Base-by-base conservation (phyloP, 64 coral and sea anemone genomes). In the Catalaphyllia jardinei region DNA sequence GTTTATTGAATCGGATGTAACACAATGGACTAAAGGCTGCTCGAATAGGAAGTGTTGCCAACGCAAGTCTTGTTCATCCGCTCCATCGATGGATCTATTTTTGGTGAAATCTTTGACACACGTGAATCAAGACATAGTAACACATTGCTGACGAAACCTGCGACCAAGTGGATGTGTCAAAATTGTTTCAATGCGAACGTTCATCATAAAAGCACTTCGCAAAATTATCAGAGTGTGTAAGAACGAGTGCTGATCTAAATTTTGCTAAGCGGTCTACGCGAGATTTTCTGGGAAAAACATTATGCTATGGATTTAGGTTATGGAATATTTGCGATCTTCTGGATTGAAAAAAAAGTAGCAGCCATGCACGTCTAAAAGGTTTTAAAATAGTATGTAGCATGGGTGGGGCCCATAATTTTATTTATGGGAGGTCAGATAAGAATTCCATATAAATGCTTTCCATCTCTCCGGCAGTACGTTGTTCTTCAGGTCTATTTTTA, bases 1-100 rank as follows among this genome's bases (percentile, higher is more conserved):
- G 78, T 80, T 80, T 35, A 29, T 51, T 59, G n/a, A 90, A 69
- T 76, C 29, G 80, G 80, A 91, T 83, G 89, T 91, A 80, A 91
- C 89, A 91, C 89, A 82, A 91, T 86, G 28, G 57, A 84, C 22
- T 50, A 8, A 63, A 71, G 60, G 79, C 63, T 52, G 12, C 39
- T 38, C 60, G 80, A 83, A 22, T 83, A 67, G 60, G 80, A 83
- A 63, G 80, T 83, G 31, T 63, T 65, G 60, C 20, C 18, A 85
- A 63, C 62, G 31, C 31, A 82, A 0, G 49, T 62, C 19, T 33
- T 62, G 79, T 52, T n/a, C 75, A 57, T 16, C 54, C 11, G 81
- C 16, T 38, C 35, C 62, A 71, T 85, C 54, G 22, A 18, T 9
- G 10, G 20, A 39, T 69, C 81, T 85, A 38, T 85, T 71, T 71